phyloP scores from a whole-genome alignment of 2,113 vertebrate genomes.

The Smithornis capensis region DNA sequence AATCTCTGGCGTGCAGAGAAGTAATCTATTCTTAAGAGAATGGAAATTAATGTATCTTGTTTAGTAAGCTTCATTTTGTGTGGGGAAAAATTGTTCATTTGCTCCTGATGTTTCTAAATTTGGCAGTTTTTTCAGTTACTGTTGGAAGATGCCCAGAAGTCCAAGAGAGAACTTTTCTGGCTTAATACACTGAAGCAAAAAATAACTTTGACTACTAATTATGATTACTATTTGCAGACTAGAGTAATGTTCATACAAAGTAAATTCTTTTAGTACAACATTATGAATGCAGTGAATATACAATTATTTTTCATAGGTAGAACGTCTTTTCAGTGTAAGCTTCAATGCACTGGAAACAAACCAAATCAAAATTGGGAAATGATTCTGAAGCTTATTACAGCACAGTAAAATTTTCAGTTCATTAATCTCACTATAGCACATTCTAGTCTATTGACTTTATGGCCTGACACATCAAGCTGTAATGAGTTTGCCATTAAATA shows the following conservation, averaged over 20 bases:
- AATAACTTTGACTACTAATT: too few relatives aligned
- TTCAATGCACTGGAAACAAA: neutral
- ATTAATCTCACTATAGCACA: constrained; percentile 15
- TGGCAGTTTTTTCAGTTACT: neutral
- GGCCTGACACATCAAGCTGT: constrained; percentile 1
- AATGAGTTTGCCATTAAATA: constrained; percentile 11
- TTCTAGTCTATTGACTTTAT: constrained; percentile 31
- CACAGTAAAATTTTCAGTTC: constrained; percentile 11
- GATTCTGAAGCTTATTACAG: neutral
- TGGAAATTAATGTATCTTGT: neutral
- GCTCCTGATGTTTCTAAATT: neutral
- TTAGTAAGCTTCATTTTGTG: neutral
- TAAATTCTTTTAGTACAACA: neutral
- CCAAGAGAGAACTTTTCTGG: neutral
- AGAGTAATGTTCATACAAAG: neutral
- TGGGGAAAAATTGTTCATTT: neutral
- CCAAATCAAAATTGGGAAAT: neutral
- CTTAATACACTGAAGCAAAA: neutral
- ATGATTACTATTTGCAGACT: too few relatives aligned
- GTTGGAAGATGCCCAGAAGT: neutral
- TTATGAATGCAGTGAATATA: neutral
- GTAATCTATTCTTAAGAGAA: neutral
- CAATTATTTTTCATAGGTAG: neutral
- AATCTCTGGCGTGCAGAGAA: neutral
- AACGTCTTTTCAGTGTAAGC: neutral